Conservation (phyloP, 2,113 vertebrate species). For the Microtus ochrogaster region DNA sequence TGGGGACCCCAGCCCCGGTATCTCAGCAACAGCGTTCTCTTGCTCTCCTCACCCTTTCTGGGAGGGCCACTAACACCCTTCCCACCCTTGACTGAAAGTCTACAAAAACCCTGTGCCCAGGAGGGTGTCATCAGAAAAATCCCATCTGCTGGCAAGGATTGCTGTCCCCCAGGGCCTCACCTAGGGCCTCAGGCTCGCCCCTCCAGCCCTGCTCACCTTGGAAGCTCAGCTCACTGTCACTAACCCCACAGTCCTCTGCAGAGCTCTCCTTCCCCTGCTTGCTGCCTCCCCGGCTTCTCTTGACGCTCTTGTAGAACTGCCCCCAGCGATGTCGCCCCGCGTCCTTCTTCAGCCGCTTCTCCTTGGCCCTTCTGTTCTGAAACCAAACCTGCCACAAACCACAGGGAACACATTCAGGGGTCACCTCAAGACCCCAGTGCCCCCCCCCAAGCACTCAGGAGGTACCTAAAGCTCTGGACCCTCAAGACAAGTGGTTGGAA, state of each 20-base stretch:
- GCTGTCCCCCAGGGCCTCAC: constrained; percentile 33
- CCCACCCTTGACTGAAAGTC: not conserved
- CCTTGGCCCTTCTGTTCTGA: constrained; percentile 97
- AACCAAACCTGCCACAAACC: constrained; percentile 94
- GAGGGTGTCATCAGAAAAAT: not conserved
- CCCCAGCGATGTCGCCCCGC: constrained; percentile 98
- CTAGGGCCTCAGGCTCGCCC: not conserved
- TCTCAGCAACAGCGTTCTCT: not conserved
- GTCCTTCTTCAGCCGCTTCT: constrained; percentile 98
- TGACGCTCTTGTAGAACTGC: constrained; percentile 98
- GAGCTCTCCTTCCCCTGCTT: constrained; percentile 98
- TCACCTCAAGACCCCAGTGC: fast-evolving
- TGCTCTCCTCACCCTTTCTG: not conserved
- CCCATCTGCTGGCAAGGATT: not conserved
- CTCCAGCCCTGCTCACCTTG: constrained; percentile 89
- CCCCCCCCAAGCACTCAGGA: fast-evolving
- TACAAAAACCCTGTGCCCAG: not conserved
- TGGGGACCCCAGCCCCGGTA: not conserved
- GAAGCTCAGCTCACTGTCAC: constrained; percentile 99
- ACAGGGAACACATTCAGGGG: not conserved
- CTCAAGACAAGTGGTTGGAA: not conserved
- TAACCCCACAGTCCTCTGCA: constrained; percentile 95
- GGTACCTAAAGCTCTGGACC: fast-evolving
- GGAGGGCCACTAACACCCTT: not conserved
- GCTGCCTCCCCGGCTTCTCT: constrained; percentile 91